Conservation (phyloP, 1,140 invertebrate species). For the Acyrthosiphon pisum region DNA sequence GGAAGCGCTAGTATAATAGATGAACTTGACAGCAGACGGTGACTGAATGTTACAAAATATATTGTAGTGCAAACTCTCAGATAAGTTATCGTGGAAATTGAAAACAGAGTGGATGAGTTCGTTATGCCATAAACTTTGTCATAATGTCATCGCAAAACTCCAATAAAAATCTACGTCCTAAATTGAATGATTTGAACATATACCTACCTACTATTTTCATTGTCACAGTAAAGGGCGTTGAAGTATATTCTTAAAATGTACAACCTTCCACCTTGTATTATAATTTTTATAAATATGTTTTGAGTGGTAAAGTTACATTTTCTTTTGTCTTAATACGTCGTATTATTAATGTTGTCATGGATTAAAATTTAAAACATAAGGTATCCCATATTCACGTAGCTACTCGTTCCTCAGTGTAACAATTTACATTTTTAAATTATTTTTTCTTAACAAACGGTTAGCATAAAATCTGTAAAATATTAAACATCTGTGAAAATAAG, state of each 20-base stretch:
- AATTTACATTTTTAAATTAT: neutral
- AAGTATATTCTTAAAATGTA: neutral
- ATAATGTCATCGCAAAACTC: neutral
- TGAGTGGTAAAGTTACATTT: neutral
- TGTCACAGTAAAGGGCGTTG: neutral
- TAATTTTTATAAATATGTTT: slow-evolving; percentile 1
- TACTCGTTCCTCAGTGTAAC: neutral
- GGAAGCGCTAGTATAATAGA: neutral
- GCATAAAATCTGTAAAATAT: neutral
- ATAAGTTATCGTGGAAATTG: neutral
- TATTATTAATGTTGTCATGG: neutral
- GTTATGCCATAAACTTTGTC: neutral
- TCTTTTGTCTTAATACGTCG: neutral
- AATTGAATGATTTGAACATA: neutral
- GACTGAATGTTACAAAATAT: neutral
- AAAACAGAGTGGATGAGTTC: neutral
- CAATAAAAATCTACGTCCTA: neutral
- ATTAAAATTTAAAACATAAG: neutral
- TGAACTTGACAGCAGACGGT: neutral
- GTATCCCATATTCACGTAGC: neutral
- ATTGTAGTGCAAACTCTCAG: neutral
- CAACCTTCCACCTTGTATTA: neutral
- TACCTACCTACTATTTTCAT: neutral
- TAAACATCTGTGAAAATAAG: slow-evolving; percentile 9
- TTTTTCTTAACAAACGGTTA: neutral